Conservation (phyloP, 2,888 invertebrate genomes). For the Rhamphomyia laevipes region DNA sequence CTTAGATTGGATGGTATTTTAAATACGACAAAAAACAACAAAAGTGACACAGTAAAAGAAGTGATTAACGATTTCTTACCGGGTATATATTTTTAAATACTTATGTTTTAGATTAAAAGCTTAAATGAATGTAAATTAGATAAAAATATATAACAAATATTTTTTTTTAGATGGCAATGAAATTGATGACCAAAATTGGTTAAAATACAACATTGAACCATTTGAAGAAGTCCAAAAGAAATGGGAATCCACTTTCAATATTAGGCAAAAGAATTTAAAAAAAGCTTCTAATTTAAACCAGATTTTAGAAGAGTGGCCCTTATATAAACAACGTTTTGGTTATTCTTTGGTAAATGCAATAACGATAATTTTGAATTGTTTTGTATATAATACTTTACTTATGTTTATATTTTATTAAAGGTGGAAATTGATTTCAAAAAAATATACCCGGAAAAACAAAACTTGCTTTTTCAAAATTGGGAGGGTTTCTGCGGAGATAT, state of each 20-base stretch:
- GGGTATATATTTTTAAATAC: too few relatives aligned
- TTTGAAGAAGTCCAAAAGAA: neutral
- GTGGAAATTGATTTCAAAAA: neutral
- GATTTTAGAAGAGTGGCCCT: neutral
- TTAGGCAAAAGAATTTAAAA: neutral
- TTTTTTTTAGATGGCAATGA: neutral
- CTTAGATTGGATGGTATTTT: neutral
- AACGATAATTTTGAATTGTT: neutral
- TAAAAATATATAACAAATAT: too few relatives aligned
- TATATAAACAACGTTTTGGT: neutral
- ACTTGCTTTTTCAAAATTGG: neutral
- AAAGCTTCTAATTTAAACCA: neutral
- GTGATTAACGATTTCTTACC: too few relatives aligned
- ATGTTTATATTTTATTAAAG: neutral
- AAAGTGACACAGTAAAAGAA: too few relatives aligned
- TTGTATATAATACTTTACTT: too few relatives aligned
- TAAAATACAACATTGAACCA: constrained; percentile 2
- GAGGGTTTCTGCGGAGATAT: neutral
- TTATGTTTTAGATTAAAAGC: too few relatives aligned
- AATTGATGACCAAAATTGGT: neutral
- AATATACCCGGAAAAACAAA: neutral
- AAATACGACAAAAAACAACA: neutral
- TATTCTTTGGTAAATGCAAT: neutral
- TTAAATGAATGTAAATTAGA: too few relatives aligned
- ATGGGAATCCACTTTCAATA: neutral